Evolutionary conservation across 2,113 vertebrate genomes (phyloP), one percentile per base, ranked within the genome.

Genomic region (Nettapus auritus): DNA sequence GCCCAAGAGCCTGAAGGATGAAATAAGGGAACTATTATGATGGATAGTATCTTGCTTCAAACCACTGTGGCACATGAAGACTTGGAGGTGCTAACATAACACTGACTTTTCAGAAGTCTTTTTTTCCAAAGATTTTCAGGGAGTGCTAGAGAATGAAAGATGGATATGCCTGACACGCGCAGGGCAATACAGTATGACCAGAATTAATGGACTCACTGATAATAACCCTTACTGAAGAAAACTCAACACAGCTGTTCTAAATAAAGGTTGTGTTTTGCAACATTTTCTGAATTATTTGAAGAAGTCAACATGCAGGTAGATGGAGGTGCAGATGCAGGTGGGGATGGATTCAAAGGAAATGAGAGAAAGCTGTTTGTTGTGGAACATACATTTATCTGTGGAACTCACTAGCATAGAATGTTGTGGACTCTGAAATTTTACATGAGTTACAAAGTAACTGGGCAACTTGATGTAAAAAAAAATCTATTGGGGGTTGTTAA

Each of bases 1-100:
- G 33, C 23, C 88, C 42, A 93, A 80, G 82, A 93, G 71, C n/a
- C n/a, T 93, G 81, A 87, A 82, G 63, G 50, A 93, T 86, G 63
- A 93, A 97, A 73, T 76, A 89, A 76, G 74, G 66, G 34, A 87
- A 79, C 82, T 80, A 56, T 74, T 80, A 79, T 14, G 38, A 79
- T 20, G 40, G 40, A 50, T 28, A 86, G 62, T 86, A 91, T 77
- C 82, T 91, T 91, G 44, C n/a, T 73, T 94, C 71, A 94, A 88
- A 88, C 13, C 29, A 69, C 20, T 44, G 5, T 48, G 36, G 40
- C 34, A 85, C 34, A 88, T 44, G 44, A 85, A 84, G 26, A 28
- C 57, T 82, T 94, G 33, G 23, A 89, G 62, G 13, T 79, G 25
- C 21, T 76, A 82, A 68, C 52, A 76, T n/a, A 82, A 79, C 26